Evolutionary conservation across 2,113 vertebrate genomes (phyloP).

Genomic region (Hiodon alosoides): DNA sequence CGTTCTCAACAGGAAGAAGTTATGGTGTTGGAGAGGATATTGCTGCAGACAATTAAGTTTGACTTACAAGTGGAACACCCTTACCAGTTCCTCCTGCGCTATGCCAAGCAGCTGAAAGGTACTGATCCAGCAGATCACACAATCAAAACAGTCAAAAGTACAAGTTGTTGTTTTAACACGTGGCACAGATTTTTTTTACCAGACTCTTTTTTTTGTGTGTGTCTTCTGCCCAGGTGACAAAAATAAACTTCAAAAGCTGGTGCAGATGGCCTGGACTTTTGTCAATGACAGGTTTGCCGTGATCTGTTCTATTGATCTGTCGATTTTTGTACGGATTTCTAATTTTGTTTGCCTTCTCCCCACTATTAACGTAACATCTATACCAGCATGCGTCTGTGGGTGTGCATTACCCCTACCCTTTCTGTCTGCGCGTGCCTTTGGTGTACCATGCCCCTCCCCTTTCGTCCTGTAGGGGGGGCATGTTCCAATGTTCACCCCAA

Average conservation of each 20-base stretch:
- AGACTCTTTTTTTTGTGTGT: not conserved
- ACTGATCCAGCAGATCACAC: not conserved
- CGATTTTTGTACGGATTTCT: too few species aligned
- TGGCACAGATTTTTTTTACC: not conserved
- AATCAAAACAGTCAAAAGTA: not conserved
- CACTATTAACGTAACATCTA: too few species aligned
- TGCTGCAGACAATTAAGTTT: constrained; percentile 97
- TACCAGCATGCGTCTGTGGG: not conserved
- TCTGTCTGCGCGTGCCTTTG: too few species aligned
- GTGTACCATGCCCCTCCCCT: too few species aligned
- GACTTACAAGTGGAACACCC: constrained; percentile 97
- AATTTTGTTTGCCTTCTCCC: too few species aligned
- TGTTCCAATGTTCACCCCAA: too few species aligned
- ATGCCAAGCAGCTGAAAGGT: constrained; percentile 98
- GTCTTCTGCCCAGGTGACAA: constrained; percentile 75
- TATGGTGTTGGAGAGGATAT: constrained; percentile 94
- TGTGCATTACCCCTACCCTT: not conserved
- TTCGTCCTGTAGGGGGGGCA: too few species aligned
- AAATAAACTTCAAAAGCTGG: constrained; percentile 94
- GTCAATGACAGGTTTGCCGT: constrained; percentile 88
- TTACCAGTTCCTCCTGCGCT: constrained; percentile 93
- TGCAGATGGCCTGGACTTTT: constrained; percentile 99
- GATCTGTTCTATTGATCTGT: not conserved
- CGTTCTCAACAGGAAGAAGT: constrained; percentile 80
- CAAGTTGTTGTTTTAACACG: not conserved